Base-by-base conservation (phyloP, 2,888 invertebrate genomes). In the Rhamnusium bicolor region DNA sequence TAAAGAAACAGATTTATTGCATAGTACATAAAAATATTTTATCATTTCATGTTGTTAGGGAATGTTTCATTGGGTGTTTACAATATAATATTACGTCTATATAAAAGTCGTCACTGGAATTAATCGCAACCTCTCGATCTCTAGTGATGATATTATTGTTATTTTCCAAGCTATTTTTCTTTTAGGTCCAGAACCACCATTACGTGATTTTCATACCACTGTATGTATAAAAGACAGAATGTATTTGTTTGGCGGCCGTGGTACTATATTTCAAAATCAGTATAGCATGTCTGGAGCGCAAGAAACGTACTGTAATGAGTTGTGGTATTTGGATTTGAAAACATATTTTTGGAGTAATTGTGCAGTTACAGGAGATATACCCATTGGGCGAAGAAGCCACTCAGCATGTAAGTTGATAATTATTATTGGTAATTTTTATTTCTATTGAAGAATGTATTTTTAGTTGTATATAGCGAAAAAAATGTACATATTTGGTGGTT, bases 401-500 rank as follows among this genome's bases (percentile, higher is more conserved):
- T 97, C 97, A 75, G 95, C 96, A 81, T 97, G 96, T 96, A 90
- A 92, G 93, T 85, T 65, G 47, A 54, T 63, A 7, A 24, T 10
- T 16, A 18, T 3, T 10, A 18, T 19, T 54, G 47, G 16, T 53
- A 19, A 27, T 24, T 53, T 21, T 66, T n/a, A 46, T 49, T 49
- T 10, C n/a, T 24, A 40, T 40, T 40, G n/a, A 40, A 4, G n/a
- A 1, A 51, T 18, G 2, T 14, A 10, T 79, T 77, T 92, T 71
- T 88, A 96, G 96, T 96, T 92, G 89, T 93, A 5, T 92, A 95
- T 85, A 91, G 93, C 78, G 92, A 91, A 19, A 90, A n/a, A 92
- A 81, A 92, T 98, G 89, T 97, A 95, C 85, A 92, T 97, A 75
- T 97, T 98, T 89, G 98, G 97, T 63, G 98, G 98, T 27, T 97